Conservation (phyloP, 1,140 invertebrate species). For the Odontomachus brunneus region DNA sequence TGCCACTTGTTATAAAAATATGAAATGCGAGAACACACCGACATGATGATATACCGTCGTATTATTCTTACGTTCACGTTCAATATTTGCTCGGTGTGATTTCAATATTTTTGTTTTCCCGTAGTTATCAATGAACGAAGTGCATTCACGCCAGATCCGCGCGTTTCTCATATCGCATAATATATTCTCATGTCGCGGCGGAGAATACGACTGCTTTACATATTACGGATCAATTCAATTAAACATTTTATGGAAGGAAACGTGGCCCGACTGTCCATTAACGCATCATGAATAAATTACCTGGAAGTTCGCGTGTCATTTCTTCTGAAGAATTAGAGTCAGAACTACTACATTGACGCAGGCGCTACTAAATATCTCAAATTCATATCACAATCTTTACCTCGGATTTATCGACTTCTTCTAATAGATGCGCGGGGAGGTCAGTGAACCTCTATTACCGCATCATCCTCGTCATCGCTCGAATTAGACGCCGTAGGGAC, state of each 20-base stretch:
- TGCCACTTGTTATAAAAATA: constrained; percentile 48
- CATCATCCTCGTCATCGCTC: constrained; percentile 58
- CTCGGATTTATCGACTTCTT: neutral
- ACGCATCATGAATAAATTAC: neutral
- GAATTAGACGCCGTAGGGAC: constrained; percentile 67
- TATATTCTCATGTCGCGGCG: neutral
- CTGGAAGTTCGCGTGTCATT: neutral
- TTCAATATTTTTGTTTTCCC: constrained; percentile 61
- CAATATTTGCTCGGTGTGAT: constrained; percentile 52
- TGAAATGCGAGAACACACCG: constrained; percentile 46
- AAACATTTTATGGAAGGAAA: neutral
- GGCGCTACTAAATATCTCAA: constrained; percentile 19
- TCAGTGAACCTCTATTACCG: neutral
- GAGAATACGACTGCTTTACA: neutral
- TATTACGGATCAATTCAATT: neutral
- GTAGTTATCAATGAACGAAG: constrained; percentile 46
- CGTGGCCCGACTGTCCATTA: neutral
- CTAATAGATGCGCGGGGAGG: neutral
- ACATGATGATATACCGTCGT: constrained; percentile 32
- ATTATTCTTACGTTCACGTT: constrained; percentile 55
- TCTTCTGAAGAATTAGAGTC: neutral
- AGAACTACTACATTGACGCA: no score
- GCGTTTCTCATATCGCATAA: constrained; percentile 10
- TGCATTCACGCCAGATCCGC: constrained; percentile 34
- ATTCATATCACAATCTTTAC: neutral